Conservation (phyloP, 2,888 invertebrate species). For the Crocallis elinguaria region DNA sequence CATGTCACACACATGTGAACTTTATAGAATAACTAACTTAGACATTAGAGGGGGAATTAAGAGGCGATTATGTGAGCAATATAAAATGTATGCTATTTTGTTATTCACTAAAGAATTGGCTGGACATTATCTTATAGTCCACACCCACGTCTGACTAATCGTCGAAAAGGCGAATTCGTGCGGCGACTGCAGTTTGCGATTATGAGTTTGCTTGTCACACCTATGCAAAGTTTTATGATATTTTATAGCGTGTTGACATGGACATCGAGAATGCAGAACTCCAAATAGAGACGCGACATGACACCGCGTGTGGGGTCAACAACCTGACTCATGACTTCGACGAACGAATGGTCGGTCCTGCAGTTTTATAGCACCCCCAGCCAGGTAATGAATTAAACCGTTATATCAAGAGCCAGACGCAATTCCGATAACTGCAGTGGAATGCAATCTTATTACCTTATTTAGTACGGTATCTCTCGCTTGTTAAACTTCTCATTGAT, state of each 20-base stretch:
- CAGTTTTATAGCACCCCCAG: conserved; percentile 43
- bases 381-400: conserved; percentile 53
- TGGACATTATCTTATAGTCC: conserved; percentile 15
- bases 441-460: not conserved
- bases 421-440: conserved; percentile 12
- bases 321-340: conserved; percentile 43
- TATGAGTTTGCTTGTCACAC: conserved; percentile 28
- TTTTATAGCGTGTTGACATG: conserved; percentile 28
- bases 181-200: conserved; percentile 16
- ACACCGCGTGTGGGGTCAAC: conserved; percentile 53
- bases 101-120: conserved; percentile 2
- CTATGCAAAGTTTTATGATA: conserved; percentile 28
- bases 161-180: conserved; percentile 32
- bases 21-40: not conserved
- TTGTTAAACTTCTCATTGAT: not conserved
- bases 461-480: not conserved
- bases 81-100: not conserved
- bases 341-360: conserved; percentile 25
- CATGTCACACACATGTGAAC: not conserved
- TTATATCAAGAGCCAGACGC: conserved; percentile 44
- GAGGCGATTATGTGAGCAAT: not conserved
- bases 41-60: not conserved
- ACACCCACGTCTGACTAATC: conserved; percentile 27
- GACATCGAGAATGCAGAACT: conserved; percentile 28
- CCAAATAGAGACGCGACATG: conserved; percentile 36